These are phyloP conservation scores for Epinephelus fuscoguttatus DNA, from an alignment of 2,113 vertebrate species.

Conservation along the genomic window DNA sequence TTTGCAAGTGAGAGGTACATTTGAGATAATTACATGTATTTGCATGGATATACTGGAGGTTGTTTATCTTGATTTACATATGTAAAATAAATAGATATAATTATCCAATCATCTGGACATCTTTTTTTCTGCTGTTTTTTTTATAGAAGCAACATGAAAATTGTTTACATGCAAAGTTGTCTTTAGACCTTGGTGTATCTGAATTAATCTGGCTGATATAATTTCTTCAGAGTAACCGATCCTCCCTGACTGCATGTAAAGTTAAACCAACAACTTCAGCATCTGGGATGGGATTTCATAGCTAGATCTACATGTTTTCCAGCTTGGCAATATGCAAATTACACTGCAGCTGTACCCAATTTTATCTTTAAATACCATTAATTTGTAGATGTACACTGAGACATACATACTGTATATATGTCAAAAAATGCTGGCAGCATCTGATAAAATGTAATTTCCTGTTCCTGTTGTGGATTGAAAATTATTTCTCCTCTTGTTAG, in stretches of 20 bases:
- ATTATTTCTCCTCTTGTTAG: not conserved
- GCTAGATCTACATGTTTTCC: constrained; percentile 5
- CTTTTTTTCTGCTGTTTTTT: not conserved
- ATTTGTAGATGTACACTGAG: not conserved
- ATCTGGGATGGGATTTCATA: constrained; percentile 27
- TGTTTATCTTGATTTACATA: not conserved
- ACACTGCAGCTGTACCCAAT: not conserved
- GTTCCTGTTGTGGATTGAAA: not conserved
- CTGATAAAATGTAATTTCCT: not conserved
- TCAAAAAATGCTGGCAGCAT: not conserved
- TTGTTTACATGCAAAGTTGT: constrained; percentile 17
- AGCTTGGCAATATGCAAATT: not conserved
- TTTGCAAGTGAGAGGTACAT: not conserved
- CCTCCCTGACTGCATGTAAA: constrained; percentile 25
- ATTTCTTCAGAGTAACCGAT: constrained; percentile 24
- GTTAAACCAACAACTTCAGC: constrained; percentile 25
- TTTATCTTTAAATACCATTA: not conserved
- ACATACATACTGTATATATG: not conserved
- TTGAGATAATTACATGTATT: not conserved
- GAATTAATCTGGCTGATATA: constrained; percentile 12
- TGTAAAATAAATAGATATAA: not conserved
- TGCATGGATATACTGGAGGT: not conserved
- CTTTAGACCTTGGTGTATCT: constrained; percentile 23
- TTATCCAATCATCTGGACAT: not conserved
- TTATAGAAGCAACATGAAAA: not conserved